These are phyloP conservation scores for Trinorchestia longiramus DNA, from an alignment of 1,140 invertebrate species.

Conservation along the genomic window DNA sequence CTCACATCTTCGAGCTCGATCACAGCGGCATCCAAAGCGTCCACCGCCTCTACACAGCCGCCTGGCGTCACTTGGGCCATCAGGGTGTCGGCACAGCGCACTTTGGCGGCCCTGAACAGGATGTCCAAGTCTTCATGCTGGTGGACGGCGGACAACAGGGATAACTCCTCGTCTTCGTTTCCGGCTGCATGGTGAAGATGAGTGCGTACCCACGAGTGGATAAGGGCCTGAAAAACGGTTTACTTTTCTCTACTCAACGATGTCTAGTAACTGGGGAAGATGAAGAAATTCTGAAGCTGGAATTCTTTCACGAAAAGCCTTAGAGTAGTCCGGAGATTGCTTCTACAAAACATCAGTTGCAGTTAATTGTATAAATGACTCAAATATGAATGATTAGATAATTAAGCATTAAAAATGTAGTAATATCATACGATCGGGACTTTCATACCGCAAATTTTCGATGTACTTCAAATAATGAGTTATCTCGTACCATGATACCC, in stretches of 20 bases:
- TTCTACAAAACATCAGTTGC: background rate
- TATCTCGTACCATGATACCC: background rate
- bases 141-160: background rate
- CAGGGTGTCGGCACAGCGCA: background rate
- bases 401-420: background rate
- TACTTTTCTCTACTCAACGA: background rate
- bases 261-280: background rate
- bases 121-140: background rate
- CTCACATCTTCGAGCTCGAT: background rate
- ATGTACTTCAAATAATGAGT: background rate
- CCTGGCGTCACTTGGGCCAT: background rate
- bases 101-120: background rate
- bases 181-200: background rate
- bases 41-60: background rate
- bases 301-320: background rate
- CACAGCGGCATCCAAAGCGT: background rate
- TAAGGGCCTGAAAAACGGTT: background rate
- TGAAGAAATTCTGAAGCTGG: background rate
- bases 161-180: background rate
- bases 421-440: background rate
- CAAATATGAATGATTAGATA: background rate
- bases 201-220: constrained; percentile 1
- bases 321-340: background rate
- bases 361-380: background rate
- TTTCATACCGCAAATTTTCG: too few relatives aligned